phyloP scores from a whole-genome alignment of 2,888 invertebrate species.

The Ormyrus labotus region DNA sequence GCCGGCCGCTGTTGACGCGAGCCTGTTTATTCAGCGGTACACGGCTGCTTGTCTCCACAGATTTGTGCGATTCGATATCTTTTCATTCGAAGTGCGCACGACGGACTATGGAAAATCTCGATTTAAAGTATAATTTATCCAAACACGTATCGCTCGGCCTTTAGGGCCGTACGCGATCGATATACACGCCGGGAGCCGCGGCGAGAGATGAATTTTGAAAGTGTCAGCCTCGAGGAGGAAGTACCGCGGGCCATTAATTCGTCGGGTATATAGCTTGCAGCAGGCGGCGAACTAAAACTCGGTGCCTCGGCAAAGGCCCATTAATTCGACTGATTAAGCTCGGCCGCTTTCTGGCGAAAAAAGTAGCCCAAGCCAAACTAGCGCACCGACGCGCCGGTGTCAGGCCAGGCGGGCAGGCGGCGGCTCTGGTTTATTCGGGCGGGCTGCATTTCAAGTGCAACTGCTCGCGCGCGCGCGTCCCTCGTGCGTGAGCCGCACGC shows the following conservation, averaged over 20 bases:
- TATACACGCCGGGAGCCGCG: too few species aligned
- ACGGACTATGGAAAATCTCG: too few species aligned
- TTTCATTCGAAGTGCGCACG: background rate
- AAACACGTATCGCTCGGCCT: too few species aligned
- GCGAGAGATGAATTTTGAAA: too few species aligned
- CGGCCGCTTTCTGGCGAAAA: background rate
- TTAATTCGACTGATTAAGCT: background rate
- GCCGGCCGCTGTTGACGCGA: background rate
- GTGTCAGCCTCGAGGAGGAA: too few species aligned
- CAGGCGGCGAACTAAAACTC: background rate
- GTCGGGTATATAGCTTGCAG: background rate
- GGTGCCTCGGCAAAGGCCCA: background rate
- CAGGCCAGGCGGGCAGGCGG: background rate
- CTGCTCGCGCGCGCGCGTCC: background rate
- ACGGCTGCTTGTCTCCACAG: background rate
- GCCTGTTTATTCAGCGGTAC: background rate
- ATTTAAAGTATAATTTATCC: too few species aligned
- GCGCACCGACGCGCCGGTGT: background rate
- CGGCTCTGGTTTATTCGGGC: slow-evolving; percentile 15
- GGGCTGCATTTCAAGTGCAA: slow-evolving; percentile 1
- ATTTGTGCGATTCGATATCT: background rate
- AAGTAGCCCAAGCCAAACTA: background rate
- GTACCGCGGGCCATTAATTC: background rate
- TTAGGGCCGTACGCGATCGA: too few species aligned
- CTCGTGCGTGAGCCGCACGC: background rate